These are phyloP conservation scores for Pseudomugil tenellus DNA, from an alignment of 2,797 vertebrate genomes.

Conservation along the genomic window DNA sequence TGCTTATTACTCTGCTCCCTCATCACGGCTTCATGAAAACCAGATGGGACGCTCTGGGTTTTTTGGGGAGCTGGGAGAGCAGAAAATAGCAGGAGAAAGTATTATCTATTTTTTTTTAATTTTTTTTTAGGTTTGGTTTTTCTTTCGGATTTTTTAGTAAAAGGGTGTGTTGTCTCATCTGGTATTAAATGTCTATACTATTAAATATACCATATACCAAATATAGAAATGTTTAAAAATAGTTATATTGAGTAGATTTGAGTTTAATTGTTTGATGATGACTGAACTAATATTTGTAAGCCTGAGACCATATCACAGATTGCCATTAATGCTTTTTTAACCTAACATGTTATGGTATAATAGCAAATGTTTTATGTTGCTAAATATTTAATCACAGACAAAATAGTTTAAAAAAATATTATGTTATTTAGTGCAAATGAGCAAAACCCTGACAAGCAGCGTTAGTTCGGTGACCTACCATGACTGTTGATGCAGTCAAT, in stretches of 20 bases:
- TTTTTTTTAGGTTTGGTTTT: constrained; percentile 18
- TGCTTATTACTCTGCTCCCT: constrained; percentile 77
- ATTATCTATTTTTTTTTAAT: constrained; percentile 30
- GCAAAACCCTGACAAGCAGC: background rate
- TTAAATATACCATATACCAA: background rate
- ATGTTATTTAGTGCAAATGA: background rate
- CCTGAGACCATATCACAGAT: background rate
- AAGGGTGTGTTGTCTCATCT: constrained; percentile 16
- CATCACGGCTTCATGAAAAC: constrained; percentile 67
- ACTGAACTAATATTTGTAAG: background rate
- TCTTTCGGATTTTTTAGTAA: constrained; percentile 6
- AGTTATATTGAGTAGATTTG: background rate
- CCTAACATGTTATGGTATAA: background rate
- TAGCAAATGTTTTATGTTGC: background rate
- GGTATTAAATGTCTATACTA: background rate
- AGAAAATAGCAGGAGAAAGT: constrained; percentile 34
- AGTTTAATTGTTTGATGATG: background rate
- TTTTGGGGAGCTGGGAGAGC: constrained; percentile 30
- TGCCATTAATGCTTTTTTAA: background rate
- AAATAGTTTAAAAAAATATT: background rate
- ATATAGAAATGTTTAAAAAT: background rate
- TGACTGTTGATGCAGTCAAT: background rate
- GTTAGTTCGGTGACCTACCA: background rate
- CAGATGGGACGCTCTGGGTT: constrained; percentile 64
- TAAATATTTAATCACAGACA: background rate